A percentile compares a stretch with the other conserved stretches of the same genome.
Evolutionary conservation across 2,113 vertebrate species (phyloP).

Genomic region (Arizona elegans): DNA sequence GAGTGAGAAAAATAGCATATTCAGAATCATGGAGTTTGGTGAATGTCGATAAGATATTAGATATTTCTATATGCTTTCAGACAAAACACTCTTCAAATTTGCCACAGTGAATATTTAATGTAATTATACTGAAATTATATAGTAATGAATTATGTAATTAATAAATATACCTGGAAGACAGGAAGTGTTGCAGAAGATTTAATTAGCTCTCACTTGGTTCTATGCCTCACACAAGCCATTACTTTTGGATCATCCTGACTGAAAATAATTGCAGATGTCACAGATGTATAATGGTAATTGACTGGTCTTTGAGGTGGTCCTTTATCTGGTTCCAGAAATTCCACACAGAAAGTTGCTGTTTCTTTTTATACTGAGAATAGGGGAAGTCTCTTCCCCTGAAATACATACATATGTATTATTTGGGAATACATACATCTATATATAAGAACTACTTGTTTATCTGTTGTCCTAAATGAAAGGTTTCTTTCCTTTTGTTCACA

Average conservation of each 20-base stretch:
- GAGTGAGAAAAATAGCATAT: background rate
- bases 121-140: background rate
- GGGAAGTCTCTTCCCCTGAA: background rate
- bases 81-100: background rate
- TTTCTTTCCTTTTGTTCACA: background rate
- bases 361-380: background rate
- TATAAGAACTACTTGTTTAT: background rate
- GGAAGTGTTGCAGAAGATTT: background rate
- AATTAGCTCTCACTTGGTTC: background rate
- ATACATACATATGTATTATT: background rate
- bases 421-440: background rate
- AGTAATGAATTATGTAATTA: background rate
- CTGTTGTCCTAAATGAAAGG: background rate
- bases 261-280: background rate
- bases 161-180: background rate
- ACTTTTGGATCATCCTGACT: background rate
- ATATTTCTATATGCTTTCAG: background rate
- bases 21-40: background rate
- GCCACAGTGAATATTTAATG: background rate
- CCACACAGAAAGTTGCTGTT: background rate
- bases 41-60: background rate
- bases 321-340: background rate
- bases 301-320: background rate
- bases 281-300: background rate
- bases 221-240: background rate